Evolutionary conservation across 2,113 vertebrate species (phyloP).

Genomic region (Trachemys scripta): DNA sequence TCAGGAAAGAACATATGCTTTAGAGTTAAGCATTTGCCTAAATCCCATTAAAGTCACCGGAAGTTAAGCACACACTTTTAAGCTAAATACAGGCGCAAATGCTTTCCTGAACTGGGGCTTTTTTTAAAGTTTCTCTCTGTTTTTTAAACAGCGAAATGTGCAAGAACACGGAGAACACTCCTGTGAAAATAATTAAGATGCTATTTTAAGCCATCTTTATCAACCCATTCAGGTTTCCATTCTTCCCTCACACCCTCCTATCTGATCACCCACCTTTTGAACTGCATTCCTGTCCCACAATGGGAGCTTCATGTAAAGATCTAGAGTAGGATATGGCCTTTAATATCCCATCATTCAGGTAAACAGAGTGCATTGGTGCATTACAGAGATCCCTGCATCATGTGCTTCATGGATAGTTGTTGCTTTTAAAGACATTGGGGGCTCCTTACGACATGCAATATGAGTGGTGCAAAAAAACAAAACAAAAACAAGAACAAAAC

Average conservation of each 20-base stretch:
- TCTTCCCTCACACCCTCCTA: neutral
- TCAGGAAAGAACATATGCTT: neutral
- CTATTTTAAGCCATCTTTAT: slow-evolving; percentile 27
- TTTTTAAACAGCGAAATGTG: neutral
- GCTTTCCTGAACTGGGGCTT: neutral
- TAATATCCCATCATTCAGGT: neutral
- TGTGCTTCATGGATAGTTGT: rapidly evolving
- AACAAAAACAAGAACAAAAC: rapidly evolving
- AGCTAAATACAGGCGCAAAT: neutral
- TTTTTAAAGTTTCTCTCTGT: neutral
- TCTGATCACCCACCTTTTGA: slow-evolving; percentile 10
- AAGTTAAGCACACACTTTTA: neutral
- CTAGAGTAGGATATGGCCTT: neutral
- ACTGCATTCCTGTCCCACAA: slow-evolving; percentile 42
- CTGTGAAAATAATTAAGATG: neutral
- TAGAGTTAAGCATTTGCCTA: neutral
- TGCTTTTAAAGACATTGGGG: neutral
- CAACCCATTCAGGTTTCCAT: slow-evolving; percentile 7
- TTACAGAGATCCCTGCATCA: neutral
- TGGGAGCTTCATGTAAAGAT: neutral
- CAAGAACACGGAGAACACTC: slow-evolving; percentile 10
- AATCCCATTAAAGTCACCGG: neutral
- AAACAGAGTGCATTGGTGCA: neutral
- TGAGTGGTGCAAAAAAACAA: neutral
- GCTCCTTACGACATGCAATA: neutral